Percentiles rank a stretch among this genome's conserved stretches.
These are phyloP conservation scores for Sarcophaga variegata DNA, from an alignment of 2,888 invertebrate genomes.

Conservation along the genomic window DNA sequence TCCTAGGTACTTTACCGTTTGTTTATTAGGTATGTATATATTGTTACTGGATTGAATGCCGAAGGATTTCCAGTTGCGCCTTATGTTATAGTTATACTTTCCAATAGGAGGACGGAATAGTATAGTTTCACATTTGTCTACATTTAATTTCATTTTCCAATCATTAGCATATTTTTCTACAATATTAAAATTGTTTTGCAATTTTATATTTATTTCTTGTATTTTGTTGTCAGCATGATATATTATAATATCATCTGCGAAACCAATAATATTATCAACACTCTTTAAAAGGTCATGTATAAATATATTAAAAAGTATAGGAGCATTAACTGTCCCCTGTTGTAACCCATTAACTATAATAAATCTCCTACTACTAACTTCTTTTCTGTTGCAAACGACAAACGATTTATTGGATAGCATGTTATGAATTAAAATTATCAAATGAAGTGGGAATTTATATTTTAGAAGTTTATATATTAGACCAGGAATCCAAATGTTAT, in stretches of 20 bases:
- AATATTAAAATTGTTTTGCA: too few relatives aligned
- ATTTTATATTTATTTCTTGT: too few relatives aligned
- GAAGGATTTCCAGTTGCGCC: slow-evolving; percentile 41
- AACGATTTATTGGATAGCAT: background rate
- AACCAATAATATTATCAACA: too few relatives aligned
- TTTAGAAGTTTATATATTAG: too few relatives aligned
- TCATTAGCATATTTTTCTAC: slow-evolving; percentile 12
- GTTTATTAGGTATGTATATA: slow-evolving; percentile 7
- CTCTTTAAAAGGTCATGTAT: too few relatives aligned
- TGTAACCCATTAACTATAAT: slow-evolving; percentile 21
- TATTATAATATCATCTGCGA: too few relatives aligned
- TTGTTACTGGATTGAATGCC: slow-evolving; percentile 15
- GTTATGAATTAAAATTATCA: too few relatives aligned
- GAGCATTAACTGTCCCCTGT: slow-evolving; percentile 26
- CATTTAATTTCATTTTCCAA: slow-evolving; percentile 42
- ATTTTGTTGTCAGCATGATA: too few relatives aligned
- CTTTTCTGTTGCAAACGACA: slow-evolving; percentile 9
- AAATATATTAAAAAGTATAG: slow-evolving; percentile 17
- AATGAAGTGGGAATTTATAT: too few relatives aligned
- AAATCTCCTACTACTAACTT: background rate
- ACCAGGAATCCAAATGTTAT: background rate
- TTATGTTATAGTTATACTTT: slow-evolving; percentile 35
- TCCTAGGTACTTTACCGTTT: too few relatives aligned
- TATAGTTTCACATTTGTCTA: too few relatives aligned
- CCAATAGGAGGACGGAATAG: slow-evolving; percentile 38